These are phyloP conservation scores for Clunio marinus DNA, from an alignment of 2,888 invertebrate species.

Conservation along the genomic window DNA sequence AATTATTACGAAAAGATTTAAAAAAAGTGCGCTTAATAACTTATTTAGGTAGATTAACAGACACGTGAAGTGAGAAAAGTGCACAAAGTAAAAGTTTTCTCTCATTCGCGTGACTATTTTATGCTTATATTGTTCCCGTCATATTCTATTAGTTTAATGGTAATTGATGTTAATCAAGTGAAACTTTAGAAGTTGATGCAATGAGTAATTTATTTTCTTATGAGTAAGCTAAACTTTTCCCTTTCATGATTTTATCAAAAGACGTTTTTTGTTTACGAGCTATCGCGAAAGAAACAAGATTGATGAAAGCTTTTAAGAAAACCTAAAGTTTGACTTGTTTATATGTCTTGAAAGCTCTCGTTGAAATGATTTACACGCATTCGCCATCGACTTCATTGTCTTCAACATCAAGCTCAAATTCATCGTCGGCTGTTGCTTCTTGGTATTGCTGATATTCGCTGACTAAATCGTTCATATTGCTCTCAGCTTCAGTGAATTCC, in stretches of 20 bases:
- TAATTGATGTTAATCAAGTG: slow-evolving; percentile 23
- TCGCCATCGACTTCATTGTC: slow-evolving; percentile 57
- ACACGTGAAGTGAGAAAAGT: background rate
- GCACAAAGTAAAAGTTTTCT: slow-evolving; percentile 11
- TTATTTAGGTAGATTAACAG: background rate
- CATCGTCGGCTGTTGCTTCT: slow-evolving; percentile 83
- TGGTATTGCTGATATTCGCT: slow-evolving; percentile 93
- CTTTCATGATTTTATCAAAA: background rate
- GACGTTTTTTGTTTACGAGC: background rate
- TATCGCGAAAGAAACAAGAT: background rate
- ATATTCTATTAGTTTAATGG: background rate
- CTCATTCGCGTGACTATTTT: background rate
- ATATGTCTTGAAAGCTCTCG: background rate
- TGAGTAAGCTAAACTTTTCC: background rate
- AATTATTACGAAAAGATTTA: background rate
- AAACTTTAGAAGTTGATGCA: background rate
- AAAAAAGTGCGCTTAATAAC: too few species aligned
- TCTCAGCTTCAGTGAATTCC: slow-evolving; percentile 95
- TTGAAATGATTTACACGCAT: slow-evolving; percentile 47
- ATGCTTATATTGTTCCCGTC: background rate
- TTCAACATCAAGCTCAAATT: slow-evolving; percentile 77
- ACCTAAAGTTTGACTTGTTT: background rate
- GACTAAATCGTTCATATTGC: slow-evolving; percentile 87
- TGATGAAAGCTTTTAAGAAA: background rate
- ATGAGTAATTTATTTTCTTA: background rate